Evolutionary conservation across 2,888 invertebrate species (phyloP).

Genomic region (Melieria crassipennis): DNA sequence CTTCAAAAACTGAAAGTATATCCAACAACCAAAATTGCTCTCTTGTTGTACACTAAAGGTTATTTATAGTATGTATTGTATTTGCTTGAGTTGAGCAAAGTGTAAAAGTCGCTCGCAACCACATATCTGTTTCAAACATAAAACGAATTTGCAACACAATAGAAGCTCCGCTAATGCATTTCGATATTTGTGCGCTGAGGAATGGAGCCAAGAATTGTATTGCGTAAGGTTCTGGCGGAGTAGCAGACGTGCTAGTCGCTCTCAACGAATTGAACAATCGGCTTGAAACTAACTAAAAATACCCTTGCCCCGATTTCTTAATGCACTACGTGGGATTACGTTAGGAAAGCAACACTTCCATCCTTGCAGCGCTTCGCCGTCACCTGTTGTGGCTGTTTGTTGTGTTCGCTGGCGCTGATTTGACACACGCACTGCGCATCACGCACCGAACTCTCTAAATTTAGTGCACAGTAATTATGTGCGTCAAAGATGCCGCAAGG

Average conservation of each 20-base stretch:
- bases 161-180: no score
- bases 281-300: neutral
- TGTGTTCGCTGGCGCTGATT: neutral
- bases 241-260: neutral
- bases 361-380: neutral
- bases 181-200: no score
- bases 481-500: neutral
- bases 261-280: neutral
- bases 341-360: neutral
- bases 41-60: no score
- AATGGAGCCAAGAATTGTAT: neutral
- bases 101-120: no score
- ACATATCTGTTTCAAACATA: no score
- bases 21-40: no score
- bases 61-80: no score
- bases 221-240: neutral
- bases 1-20: no score
- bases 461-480: neutral
- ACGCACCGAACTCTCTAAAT: neutral
- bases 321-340: neutral
- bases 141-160: no score
- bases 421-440: neutral
- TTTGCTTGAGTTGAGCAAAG: no score
- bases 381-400: conserved; percentile 5
- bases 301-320: conserved; percentile 8